phyloP scores from a whole-genome alignment of 1,140 invertebrate genomes.

The Chironomus striatipennis region DNA sequence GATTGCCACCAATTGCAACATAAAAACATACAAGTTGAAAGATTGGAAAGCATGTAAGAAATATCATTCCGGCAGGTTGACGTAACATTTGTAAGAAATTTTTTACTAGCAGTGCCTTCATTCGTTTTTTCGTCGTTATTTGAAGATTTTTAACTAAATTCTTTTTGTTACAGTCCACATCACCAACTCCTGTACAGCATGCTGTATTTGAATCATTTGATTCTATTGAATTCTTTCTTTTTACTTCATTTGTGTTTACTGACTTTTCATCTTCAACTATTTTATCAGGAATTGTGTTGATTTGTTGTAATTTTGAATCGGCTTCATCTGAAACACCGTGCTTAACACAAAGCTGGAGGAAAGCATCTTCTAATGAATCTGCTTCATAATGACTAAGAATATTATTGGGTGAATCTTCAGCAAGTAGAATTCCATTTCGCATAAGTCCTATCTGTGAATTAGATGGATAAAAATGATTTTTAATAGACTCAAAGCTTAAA shows the following conservation, averaged over 20 bases:
- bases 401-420: slow-evolving; percentile 68
- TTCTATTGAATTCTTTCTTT: slow-evolving; percentile 8
- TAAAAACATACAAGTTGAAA: slow-evolving; percentile 67
- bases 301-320: slow-evolving; percentile 27
- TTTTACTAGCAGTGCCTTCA: slow-evolving; percentile 45
- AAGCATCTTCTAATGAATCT: slow-evolving; percentile 63
- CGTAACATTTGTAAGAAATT: slow-evolving; percentile 54
- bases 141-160: slow-evolving; percentile 28
- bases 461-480: not conserved
- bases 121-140: slow-evolving; percentile 36
- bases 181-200: not conserved
- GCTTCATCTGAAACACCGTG: slow-evolving; percentile 44
- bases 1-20: slow-evolving; percentile 61
- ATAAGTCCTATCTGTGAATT: slow-evolving; percentile 73
- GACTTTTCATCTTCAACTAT: not conserved
- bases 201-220: slow-evolving; percentile 4
- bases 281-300: not conserved
- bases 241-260: not conserved
- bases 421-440: slow-evolving; percentile 73
- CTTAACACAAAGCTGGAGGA: slow-evolving; percentile 55
- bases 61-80: slow-evolving; percentile 57
- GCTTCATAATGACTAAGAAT: slow-evolving; percentile 54
- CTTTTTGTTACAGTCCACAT: slow-evolving; percentile 21
- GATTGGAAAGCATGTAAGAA: slow-evolving; percentile 68
- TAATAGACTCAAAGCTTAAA: too few relatives aligned